These are phyloP conservation scores for Araneus ventricosus DNA, from an alignment of 1,140 invertebrate genomes.

Conservation along the genomic window DNA sequence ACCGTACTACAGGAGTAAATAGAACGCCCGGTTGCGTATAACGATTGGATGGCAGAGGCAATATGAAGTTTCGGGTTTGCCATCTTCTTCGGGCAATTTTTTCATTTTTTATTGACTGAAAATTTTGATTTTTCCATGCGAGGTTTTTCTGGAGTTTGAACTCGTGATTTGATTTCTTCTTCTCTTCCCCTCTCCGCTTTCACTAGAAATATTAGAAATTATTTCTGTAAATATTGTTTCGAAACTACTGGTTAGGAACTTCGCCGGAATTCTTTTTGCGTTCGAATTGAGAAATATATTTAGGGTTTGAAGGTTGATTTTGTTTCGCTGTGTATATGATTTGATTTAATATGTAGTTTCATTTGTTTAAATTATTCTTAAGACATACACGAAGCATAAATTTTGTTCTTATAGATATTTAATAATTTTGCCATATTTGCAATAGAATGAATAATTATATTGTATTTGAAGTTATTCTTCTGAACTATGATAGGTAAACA, in stretches of 20 bases:
- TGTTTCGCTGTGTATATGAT: too few relatives aligned
- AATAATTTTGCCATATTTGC: too few relatives aligned
- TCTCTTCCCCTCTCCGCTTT: background rate
- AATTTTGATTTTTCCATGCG: slow-evolving; percentile 33
- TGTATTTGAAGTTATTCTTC: too few relatives aligned
- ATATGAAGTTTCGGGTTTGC: slow-evolving; percentile 19
- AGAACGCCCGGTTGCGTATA: slow-evolving; percentile 54
- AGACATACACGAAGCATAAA: too few relatives aligned
- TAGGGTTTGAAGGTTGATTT: too few relatives aligned
- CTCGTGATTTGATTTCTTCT: slow-evolving; percentile 37
- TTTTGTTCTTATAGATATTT: too few relatives aligned
- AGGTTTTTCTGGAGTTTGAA: slow-evolving; percentile 44
- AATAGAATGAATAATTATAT: too few relatives aligned
- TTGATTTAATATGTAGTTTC: too few relatives aligned
- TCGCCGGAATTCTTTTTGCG: background rate
- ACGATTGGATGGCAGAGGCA: slow-evolving; percentile 54
- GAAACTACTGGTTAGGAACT: background rate
- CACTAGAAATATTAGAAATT: slow-evolving; percentile 58
- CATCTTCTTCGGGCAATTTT: slow-evolving; percentile 10
- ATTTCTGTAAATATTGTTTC: slow-evolving; percentile 53
- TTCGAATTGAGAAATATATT: background rate
- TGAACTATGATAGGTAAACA: too few relatives aligned
- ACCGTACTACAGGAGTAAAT: slow-evolving; percentile 50
- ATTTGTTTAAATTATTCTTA: too few relatives aligned
- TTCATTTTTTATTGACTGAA: slow-evolving; percentile 10